Percentiles rank a stretch among this genome's conserved stretches.
Conservation (phyloP, 2,888 invertebrate species). For the Cetonia aurata region DNA sequence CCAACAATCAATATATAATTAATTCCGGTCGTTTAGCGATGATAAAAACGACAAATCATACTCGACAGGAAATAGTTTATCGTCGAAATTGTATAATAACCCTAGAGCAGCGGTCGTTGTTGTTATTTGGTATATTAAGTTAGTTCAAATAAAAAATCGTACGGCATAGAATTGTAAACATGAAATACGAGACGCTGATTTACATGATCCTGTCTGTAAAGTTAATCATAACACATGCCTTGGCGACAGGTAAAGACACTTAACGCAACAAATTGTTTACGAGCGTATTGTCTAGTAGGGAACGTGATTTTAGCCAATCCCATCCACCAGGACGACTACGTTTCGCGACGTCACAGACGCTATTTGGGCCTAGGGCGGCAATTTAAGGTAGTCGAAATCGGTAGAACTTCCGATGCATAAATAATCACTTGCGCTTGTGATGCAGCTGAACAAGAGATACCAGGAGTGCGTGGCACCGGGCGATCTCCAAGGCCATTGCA, state of each 20-base stretch:
- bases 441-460: constrained; percentile 66
- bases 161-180: background rate
- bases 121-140: background rate
- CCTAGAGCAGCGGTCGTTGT: background rate
- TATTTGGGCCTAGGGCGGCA: constrained; percentile 71
- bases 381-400: constrained; percentile 79
- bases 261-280: too few relatives aligned
- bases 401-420: constrained; percentile 65
- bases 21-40: background rate
- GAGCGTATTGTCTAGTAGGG: background rate
- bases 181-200: too few relatives aligned
- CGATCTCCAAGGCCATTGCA: constrained; percentile 76
- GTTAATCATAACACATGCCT: constrained; percentile 1
- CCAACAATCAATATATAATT: too few relatives aligned
- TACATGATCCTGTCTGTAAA: background rate
- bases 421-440: background rate
- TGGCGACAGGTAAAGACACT: background rate
- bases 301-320: background rate
- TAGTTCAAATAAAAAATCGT: background rate
- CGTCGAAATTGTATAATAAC: background rate
- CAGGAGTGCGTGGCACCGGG: constrained; percentile 65
- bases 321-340: constrained; percentile 18
- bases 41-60: constrained; percentile 4
- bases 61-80: constrained; percentile 13
- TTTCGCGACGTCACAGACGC: constrained; percentile 63